Evolutionary conservation across 2,888 invertebrate genomes (phyloP).

Genomic region (Zeuzera pyrina): DNA sequence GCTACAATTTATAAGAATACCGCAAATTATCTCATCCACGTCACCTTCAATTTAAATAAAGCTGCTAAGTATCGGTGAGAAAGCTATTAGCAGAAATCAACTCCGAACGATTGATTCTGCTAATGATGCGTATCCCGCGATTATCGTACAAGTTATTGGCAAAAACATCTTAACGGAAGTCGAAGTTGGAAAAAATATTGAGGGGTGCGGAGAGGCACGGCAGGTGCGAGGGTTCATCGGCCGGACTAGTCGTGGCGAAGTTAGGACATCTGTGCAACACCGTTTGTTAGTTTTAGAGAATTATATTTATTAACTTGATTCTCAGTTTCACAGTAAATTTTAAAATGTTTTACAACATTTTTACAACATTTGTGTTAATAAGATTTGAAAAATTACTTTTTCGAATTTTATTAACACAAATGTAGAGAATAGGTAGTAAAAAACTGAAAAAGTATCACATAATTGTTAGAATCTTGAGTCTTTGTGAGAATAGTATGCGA

Average conservation of each 20-base stretch:
- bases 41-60: neutral
- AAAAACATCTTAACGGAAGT: constrained; percentile 66
- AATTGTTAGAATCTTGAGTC: too few species aligned
- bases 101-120: constrained; percentile 40
- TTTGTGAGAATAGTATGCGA: too few species aligned
- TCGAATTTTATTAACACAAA: too few species aligned
- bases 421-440: too few species aligned
- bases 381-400: too few species aligned
- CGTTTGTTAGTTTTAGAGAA: too few species aligned
- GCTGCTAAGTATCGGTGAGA: constrained; percentile 22
- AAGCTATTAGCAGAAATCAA: constrained; percentile 39
- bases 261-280: neutral
- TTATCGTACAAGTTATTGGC: constrained; percentile 59
- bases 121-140: constrained; percentile 64
- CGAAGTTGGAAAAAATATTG: constrained; percentile 52
- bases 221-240: constrained; percentile 64
- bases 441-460: too few species aligned
- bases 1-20: constrained; percentile 30
- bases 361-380: too few species aligned
- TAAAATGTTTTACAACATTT: too few species aligned
- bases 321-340: too few species aligned
- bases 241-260: constrained; percentile 24
- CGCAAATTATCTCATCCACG: constrained; percentile 34
- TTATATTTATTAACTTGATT: too few species aligned
- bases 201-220: constrained; percentile 45